Conservation (phyloP, 2,797 vertebrate species). For the Periophthalmus magnuspinnatus region DNA sequence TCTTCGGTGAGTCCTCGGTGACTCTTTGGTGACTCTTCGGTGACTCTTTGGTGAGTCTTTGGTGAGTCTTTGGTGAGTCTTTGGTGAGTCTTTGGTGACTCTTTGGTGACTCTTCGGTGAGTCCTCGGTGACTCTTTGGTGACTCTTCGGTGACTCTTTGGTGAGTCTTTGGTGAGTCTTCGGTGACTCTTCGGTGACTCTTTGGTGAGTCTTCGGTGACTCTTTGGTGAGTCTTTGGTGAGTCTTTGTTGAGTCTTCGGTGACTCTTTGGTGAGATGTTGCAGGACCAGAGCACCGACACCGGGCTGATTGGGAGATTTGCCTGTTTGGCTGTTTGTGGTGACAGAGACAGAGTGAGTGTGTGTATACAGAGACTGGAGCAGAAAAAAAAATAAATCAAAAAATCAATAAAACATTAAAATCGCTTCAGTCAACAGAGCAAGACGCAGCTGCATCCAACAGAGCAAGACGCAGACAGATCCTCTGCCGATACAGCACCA, state of each 20-base stretch:
- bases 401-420: slow-evolving; percentile 79
- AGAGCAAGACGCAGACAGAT: slow-evolving; percentile 57
- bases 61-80: too few relatives aligned
- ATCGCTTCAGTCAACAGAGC: slow-evolving; percentile 84
- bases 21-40: too few relatives aligned
- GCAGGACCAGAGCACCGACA: slow-evolving; percentile 26
- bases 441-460: slow-evolving; percentile 77
- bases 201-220: too few relatives aligned
- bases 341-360: slow-evolving; percentile 67
- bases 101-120: slow-evolving; percentile 8
- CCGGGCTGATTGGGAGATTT: slow-evolving; percentile 22
- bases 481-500: slow-evolving; percentile 47
- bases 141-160: too few relatives aligned
- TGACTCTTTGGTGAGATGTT: slow-evolving; percentile 15
- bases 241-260: too few relatives aligned
- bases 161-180: too few relatives aligned
- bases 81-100: too few relatives aligned
- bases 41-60: slow-evolving; percentile 8
- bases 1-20: too few relatives aligned
- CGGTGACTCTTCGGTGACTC: slow-evolving; percentile 12
- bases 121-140: too few relatives aligned
- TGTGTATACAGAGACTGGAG: slow-evolving; percentile 70
- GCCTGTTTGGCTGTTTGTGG: slow-evolving; percentile 53
- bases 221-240: slow-evolving; percentile 16
- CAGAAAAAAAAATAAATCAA: slow-evolving; percentile 81